phyloP scores from a whole-genome alignment of 2,888 invertebrate species.

The Mythimna loreyi region DNA sequence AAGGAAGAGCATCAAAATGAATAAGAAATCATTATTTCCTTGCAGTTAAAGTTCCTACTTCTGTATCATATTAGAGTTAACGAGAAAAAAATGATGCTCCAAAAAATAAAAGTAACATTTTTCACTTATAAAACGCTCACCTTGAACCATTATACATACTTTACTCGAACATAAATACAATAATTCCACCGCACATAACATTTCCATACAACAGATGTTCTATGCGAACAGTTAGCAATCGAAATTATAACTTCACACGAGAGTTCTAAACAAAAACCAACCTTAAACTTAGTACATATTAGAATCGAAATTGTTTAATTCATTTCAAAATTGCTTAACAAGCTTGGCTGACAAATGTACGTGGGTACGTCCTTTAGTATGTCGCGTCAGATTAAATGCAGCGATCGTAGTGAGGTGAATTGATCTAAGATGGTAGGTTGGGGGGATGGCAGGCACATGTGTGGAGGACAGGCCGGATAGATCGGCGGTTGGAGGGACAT shows the following conservation, averaged over 20 bases:
- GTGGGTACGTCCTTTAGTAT: constrained; percentile 74
- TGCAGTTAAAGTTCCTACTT: not conserved
- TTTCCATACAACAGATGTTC: constrained; percentile 64
- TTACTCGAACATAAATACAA: constrained; percentile 47
- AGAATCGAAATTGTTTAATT: constrained; percentile 26
- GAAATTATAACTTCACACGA: constrained; percentile 56
- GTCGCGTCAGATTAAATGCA: constrained; percentile 75
- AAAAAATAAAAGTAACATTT: constrained; percentile 9
- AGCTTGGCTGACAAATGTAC: constrained; percentile 72
- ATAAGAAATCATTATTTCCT: no score
- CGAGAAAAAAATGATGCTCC: not conserved
- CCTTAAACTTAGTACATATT: not conserved
- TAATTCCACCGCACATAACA: constrained; percentile 51
- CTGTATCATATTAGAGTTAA: not conserved
- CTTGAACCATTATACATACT: constrained; percentile 22
- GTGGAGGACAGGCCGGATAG: constrained; percentile 31
- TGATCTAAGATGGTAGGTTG: constrained; percentile 68
- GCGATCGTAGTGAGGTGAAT: constrained; percentile 68
- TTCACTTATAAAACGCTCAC: constrained; percentile 17
- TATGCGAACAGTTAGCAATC: constrained; percentile 51
- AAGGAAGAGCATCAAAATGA: no score
- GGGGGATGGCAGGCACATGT: constrained; percentile 38
- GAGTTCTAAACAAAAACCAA: constrained; percentile 16
- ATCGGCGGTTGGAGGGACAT: constrained; percentile 37
- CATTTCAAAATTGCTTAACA: constrained; percentile 47